Evolutionary conservation across 2,888 invertebrate genomes (phyloP).

Genomic region (Cryptocheilus praepositus): DNA sequence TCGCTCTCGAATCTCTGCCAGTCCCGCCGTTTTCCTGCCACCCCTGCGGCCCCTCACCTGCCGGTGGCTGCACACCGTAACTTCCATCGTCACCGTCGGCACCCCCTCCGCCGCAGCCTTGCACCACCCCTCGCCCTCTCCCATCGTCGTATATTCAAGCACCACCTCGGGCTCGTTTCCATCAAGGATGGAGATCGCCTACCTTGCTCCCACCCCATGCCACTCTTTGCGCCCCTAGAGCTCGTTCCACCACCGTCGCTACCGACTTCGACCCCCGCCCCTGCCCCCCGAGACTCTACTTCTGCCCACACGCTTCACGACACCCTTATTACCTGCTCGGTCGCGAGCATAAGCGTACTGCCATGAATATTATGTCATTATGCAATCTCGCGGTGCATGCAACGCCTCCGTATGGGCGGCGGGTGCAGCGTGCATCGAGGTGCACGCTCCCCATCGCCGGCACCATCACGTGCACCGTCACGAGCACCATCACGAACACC

Average conservation of each 20-base stretch:
- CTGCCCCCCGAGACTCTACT: slow-evolving; percentile 2
- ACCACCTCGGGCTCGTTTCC: slow-evolving; percentile 23
- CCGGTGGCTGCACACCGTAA: not conserved
- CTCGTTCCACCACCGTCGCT: slow-evolving; percentile 10
- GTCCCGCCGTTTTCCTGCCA: slow-evolving; percentile 28
- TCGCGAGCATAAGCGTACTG: slow-evolving; percentile 62
- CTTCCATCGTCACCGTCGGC: slow-evolving; percentile 25
- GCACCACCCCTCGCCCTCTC: slow-evolving; percentile 6
- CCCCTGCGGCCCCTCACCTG: slow-evolving; percentile 15
- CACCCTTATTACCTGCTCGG: slow-evolving; percentile 68
- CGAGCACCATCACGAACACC: no score
- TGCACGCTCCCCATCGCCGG: not conserved
- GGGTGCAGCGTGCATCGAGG: slow-evolving; percentile 29
- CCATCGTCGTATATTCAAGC: slow-evolving; percentile 30
- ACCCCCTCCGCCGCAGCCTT: slow-evolving; percentile 12
- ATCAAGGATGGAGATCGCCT: slow-evolving; percentile 24
- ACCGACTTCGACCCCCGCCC: slow-evolving; percentile 13
- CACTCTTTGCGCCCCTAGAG: slow-evolving; percentile 4
- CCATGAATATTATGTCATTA: slow-evolving; percentile 74
- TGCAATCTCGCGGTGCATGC: slow-evolving; percentile 72
- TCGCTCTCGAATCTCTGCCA: slow-evolving; percentile 38
- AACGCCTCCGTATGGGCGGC: slow-evolving; percentile 50
- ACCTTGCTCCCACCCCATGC: not conserved
- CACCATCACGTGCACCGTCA: no score
- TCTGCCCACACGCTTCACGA: slow-evolving; percentile 2